Base-by-base conservation (phyloP, 92 coral and sea anemone species). In the Blastomussa wellsi region DNA sequence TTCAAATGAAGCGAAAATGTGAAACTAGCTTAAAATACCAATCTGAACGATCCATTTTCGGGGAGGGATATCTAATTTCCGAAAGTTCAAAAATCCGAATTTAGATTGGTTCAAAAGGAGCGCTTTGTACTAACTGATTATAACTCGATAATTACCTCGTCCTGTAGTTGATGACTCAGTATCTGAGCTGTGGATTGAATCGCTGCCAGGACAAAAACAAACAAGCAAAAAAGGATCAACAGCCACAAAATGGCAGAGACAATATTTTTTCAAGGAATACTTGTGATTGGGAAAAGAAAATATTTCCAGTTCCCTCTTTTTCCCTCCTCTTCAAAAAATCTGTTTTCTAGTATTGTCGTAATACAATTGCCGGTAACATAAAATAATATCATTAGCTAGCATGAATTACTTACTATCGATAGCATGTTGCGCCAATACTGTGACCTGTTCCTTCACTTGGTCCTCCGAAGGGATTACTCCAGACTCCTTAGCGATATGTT, bases 371-470 rank as follows among this genome's bases (percentile, higher is more conserved):
- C 20, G 6, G 12, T 51, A 26, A 24, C 35, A 28, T 44, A 6
- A 19, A 64, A 32, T 9, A 10, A 28, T 17, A 38, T 28, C 4
- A 33, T 49, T 42, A n/a, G 24, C 41, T 42, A n/a, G 24, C 41
- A 16, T 33, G 28, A 44, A 13, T 20, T 37, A 92, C 95, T 77
- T 81, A 94, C 98, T 91, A 79, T 94, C 92, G 16, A 94, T 89
- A 24, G 94, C 98, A 53, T 86, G 85, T 62, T 93, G 98, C 26
- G 94, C 95, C 80, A 92, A 82, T 15, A 84, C 74, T 28, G 75
- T 87, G 10, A 91, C 70, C 47, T 91, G 94, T 49, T 82, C 86
- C 73, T 79, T 88, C 12, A 88, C 67, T 62, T 84, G 92, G 31
- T 78, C 94, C 72, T 83, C 89, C 29, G 88, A 28, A 0, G 64